phyloP scores from a whole-genome alignment of 92 coral and sea anemone genomes.

The Zoanthus sociatus region DNA sequence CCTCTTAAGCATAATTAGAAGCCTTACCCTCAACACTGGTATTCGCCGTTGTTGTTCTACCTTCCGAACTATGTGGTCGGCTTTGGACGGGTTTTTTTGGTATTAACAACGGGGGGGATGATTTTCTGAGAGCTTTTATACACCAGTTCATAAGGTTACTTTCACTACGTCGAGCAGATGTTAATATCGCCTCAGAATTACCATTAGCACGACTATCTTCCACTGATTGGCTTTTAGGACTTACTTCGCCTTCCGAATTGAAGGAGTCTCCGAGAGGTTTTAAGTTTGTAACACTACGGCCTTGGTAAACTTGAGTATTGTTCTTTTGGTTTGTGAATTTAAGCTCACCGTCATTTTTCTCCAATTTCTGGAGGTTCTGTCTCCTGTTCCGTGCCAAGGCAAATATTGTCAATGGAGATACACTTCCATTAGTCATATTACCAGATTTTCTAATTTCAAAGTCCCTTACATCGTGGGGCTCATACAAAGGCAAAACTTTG shows the following conservation, averaged over 20 bases:
- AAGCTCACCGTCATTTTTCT: background rate
- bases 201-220: slow-evolving; percentile 4
- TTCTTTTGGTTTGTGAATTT: background rate
- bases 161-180: slow-evolving; percentile 54
- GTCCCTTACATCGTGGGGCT: slow-evolving; percentile 54
- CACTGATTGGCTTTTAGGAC: background rate
- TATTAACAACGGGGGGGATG: slow-evolving; percentile 58
- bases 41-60: slow-evolving; percentile 16
- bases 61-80: slow-evolving; percentile 80
- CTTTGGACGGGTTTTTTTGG: slow-evolving; percentile 72
- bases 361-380: slow-evolving; percentile 52
- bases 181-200: slow-evolving; percentile 40
- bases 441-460: slow-evolving; percentile 50
- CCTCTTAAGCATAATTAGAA: background rate
- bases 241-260: background rate
- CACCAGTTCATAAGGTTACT: slow-evolving; percentile 79
- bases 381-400: slow-evolving; percentile 81
- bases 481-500: slow-evolving; percentile 58
- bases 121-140: slow-evolving; percentile 73
- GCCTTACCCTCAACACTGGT: slow-evolving; percentile 2
- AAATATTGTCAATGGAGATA: slow-evolving; percentile 85
- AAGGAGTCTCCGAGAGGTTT: background rate
- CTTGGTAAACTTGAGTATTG: slow-evolving; percentile 3
- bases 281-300: background rate
- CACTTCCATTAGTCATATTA: slow-evolving; percentile 23